A percentile compares a stretch with the other conserved stretches of the same genome.
Conservation (phyloP, 2,888 invertebrate species). For the Dinocampus coccinellae region DNA sequence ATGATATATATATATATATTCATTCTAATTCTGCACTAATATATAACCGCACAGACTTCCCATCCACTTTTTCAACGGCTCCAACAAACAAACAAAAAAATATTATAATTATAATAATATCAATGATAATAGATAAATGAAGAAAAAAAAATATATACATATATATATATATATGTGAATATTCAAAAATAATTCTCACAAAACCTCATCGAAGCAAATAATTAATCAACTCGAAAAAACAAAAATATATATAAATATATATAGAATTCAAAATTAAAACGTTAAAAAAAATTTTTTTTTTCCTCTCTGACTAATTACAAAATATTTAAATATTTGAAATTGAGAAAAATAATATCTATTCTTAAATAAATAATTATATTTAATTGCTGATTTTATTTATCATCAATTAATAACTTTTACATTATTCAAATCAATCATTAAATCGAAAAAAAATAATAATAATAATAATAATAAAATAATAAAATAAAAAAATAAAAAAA, state of each 20-base stretch:
- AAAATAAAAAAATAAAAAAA: not conserved
- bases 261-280: not conserved
- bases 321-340: too few relatives aligned
- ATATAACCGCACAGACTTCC: not conserved
- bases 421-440: not conserved
- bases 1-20: not conserved
- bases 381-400: not conserved
- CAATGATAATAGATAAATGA: too few relatives aligned
- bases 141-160: not conserved
- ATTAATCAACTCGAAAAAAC: not conserved
- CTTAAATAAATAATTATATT: not conserved
- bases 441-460: too few relatives aligned
- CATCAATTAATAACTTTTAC: not conserved
- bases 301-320: too few relatives aligned
- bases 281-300: too few relatives aligned
- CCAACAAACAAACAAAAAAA: too few relatives aligned
- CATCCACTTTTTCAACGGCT: not conserved
- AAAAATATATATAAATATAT: not conserved
- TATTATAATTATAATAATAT: too few relatives aligned
- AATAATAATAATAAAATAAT: too few relatives aligned
- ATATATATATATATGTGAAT: not conserved
- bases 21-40: not conserved
- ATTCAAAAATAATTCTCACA: not conserved
- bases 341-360: too few relatives aligned
- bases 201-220: not conserved